Conservation (phyloP, 1,140 invertebrate species). For the Sipha flava region DNA sequence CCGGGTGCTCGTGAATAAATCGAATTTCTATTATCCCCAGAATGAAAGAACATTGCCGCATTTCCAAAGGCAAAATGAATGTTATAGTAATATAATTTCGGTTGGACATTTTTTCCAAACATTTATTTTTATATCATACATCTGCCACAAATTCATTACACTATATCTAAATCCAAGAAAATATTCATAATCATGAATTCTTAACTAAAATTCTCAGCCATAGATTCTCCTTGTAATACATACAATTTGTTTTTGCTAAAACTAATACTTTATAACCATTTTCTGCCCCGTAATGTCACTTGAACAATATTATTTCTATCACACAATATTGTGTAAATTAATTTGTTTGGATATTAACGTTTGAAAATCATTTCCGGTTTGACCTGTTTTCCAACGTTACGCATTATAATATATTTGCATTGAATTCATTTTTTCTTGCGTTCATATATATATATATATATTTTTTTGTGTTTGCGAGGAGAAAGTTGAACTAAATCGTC, state of each 20-base stretch:
- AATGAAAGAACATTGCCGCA: not conserved
- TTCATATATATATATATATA: not conserved
- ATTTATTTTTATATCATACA: too few species aligned
- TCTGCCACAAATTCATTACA: too few species aligned
- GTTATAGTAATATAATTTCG: too few species aligned
- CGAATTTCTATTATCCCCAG: slow-evolving; percentile 2
- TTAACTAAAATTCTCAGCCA: too few species aligned
- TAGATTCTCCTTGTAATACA: too few species aligned
- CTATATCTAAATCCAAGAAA: too few species aligned
- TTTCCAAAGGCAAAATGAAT: not conserved
- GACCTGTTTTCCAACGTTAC: not conserved
- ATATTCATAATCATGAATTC: too few species aligned
- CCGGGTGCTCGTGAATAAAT: not conserved
- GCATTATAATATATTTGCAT: not conserved
- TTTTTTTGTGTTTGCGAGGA: not conserved
- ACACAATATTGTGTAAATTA: not conserved
- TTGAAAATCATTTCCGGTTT: not conserved
- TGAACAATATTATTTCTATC: not conserved
- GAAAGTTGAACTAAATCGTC: not conserved
- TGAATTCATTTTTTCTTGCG: not conserved
- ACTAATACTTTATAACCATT: not conserved
- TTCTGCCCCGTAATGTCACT: not conserved
- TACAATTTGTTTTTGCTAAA: too few species aligned
- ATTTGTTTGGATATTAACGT: not conserved
- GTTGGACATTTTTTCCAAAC: too few species aligned